Conservation (phyloP, 2,888 invertebrate species). For the Trisateles emortualis region DNA sequence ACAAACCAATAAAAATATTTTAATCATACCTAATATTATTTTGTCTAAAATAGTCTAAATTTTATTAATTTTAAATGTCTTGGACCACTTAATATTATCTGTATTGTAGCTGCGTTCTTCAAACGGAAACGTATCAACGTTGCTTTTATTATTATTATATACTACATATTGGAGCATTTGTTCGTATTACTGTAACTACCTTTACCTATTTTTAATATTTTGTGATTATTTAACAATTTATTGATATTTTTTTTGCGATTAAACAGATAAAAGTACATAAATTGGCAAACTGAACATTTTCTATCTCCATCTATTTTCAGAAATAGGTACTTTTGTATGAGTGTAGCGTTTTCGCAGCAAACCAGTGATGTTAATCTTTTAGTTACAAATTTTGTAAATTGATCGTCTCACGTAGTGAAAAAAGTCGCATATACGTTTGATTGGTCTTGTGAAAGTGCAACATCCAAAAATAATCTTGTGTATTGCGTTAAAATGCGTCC, state of each 20-base stretch:
- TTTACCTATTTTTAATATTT: slow-evolving; percentile 5
- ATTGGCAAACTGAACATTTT: slow-evolving; percentile 82
- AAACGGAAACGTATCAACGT: slow-evolving; percentile 48
- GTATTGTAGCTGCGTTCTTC: slow-evolving; percentile 36
- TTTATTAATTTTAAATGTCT: not conserved
- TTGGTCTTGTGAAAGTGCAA: slow-evolving; percentile 83
- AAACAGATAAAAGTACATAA: slow-evolving; percentile 56
- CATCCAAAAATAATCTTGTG: slow-evolving; percentile 78
- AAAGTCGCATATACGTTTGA: slow-evolving; percentile 77
- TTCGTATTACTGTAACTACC: not conserved
- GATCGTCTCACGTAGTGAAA: slow-evolving; percentile 78
- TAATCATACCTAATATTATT: too few relatives aligned
- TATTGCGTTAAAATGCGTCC: slow-evolving; percentile 86
- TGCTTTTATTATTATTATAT: slow-evolving; percentile 19
- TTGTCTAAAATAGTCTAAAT: too few relatives aligned
- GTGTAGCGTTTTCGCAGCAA: slow-evolving; percentile 88
- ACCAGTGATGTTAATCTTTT: slow-evolving; percentile 89
- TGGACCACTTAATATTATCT: slow-evolving; percentile 25
- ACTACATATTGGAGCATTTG: not conserved
- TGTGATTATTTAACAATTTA: not conserved
- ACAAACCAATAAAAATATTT: too few relatives aligned
- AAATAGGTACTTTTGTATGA: slow-evolving; percentile 89
- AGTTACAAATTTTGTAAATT: slow-evolving; percentile 86
- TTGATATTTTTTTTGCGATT: not conserved
- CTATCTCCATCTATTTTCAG: slow-evolving; percentile 91